Conservation (phyloP, 2,797 vertebrate species). For the Toxotes lorentzi region DNA sequence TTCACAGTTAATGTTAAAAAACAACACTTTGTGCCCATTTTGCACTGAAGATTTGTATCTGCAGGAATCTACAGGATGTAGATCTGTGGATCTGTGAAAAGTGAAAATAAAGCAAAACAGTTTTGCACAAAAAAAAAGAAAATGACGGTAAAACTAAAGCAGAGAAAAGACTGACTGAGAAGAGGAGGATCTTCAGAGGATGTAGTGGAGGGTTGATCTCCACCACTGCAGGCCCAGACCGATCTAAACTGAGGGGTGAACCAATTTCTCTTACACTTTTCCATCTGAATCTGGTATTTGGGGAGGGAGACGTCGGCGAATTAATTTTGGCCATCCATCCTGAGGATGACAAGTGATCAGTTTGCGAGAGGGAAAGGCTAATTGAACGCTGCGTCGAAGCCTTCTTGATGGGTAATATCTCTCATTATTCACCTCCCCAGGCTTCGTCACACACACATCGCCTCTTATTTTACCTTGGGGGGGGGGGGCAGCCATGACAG, state of each 20-base stretch:
- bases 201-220: background rate
- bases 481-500: slow-evolving; percentile 69
- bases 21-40: too few species aligned
- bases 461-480: slow-evolving; percentile 75
- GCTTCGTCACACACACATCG: slow-evolving; percentile 79
- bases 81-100: too few species aligned
- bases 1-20: too few species aligned
- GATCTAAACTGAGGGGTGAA: slow-evolving; percentile 25
- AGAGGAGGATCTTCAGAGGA: background rate
- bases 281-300: slow-evolving; percentile 85
- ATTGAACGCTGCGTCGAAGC: slow-evolving; percentile 91
- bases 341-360: slow-evolving; percentile 92
- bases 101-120: too few species aligned
- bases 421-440: slow-evolving; percentile 88
- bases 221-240: background rate
- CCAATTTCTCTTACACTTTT: slow-evolving; percentile 87
- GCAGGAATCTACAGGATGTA: too few species aligned
- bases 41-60: too few species aligned
- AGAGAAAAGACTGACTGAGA: background rate
- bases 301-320: slow-evolving; percentile 84
- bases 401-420: slow-evolving; percentile 94
- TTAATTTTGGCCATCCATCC: slow-evolving; percentile 91
- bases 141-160: background rate
- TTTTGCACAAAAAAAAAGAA: background rate
- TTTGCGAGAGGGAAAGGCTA: slow-evolving; percentile 90